Evolutionary conservation across 2,113 vertebrate species (phyloP).

Genomic region (Bos javanicus): DNA sequence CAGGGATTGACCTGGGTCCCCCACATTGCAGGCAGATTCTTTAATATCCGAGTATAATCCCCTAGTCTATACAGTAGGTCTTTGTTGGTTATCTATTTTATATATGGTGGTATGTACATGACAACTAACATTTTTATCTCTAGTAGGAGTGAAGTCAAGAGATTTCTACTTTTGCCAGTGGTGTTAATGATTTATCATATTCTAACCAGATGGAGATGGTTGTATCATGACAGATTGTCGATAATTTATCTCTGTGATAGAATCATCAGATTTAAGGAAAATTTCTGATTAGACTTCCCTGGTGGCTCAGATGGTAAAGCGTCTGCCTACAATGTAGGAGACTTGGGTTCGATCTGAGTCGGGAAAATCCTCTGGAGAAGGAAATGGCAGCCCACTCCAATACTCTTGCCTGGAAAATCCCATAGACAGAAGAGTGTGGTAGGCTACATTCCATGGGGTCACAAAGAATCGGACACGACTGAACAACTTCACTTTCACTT

Average conservation of each 20-base stretch:
- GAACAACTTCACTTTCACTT: not conserved
- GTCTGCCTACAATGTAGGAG: not conserved
- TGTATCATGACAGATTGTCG: not conserved
- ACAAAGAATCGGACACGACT: not conserved
- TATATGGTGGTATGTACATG: not conserved
- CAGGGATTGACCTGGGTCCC: not conserved
- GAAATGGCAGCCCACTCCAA: not conserved
- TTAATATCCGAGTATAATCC: not conserved
- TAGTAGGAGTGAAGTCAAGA: not conserved
- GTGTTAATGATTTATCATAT: slow-evolving; percentile 1
- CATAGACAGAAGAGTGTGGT: not conserved
- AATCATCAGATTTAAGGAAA: slow-evolving; percentile 10
- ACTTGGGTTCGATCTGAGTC: not conserved
- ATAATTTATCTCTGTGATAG: not conserved
- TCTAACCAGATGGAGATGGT: slow-evolving; percentile 34
- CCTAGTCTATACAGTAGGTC: not conserved
- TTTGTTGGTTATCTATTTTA: not conserved
- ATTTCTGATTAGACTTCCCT: not conserved
- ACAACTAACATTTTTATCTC: not conserved
- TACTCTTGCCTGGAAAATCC: not conserved
- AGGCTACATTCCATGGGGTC: not conserved
- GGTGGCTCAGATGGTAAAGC: not conserved
- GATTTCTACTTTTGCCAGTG: not conserved
- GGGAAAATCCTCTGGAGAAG: not conserved
- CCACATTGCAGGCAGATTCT: not conserved